A percentile compares a stretch with the other conserved stretches of the same genome.
phyloP scores from a whole-genome alignment of 2,797 vertebrate species.

The Sparus aurata region DNA sequence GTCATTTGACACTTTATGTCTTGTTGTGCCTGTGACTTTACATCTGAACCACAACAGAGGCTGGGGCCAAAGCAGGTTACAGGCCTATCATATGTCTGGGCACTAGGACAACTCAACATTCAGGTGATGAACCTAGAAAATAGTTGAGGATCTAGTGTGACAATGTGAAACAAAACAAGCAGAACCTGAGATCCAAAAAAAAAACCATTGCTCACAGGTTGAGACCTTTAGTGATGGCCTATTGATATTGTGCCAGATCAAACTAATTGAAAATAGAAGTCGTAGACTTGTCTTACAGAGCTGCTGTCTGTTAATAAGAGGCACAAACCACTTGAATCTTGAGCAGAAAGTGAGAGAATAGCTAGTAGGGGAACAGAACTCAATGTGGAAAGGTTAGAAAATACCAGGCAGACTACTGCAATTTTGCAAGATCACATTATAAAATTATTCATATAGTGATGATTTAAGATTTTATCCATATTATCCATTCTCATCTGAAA shows the following conservation, averaged over 20 bases:
- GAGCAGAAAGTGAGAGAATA: neutral
- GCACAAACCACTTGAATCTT: neutral
- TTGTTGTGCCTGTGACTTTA: too few relatives aligned
- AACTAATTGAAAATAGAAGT: neutral
- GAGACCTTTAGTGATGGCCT: neutral
- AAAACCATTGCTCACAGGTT: neutral
- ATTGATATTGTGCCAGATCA: neutral
- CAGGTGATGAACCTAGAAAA: neutral
- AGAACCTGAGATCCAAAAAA: neutral
- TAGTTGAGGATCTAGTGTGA: neutral
- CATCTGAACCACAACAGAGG: neutral
- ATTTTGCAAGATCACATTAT: neutral
- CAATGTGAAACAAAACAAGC: neutral
- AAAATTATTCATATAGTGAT: neutral
- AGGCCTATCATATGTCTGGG: neutral
- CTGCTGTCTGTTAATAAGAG: neutral
- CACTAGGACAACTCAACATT: neutral
- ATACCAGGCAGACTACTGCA: neutral
- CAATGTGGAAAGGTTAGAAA: neutral
- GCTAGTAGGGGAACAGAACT: neutral
- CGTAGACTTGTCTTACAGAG: neutral
- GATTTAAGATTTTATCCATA: neutral
- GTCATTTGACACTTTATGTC: neutral
- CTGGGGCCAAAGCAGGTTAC: neutral
- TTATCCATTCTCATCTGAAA: neutral